Percentiles rank a stretch among this genome's conserved stretches.
Evolutionary conservation across 2,113 vertebrate species (phyloP).

Genomic region (Lathamus discolor): DNA sequence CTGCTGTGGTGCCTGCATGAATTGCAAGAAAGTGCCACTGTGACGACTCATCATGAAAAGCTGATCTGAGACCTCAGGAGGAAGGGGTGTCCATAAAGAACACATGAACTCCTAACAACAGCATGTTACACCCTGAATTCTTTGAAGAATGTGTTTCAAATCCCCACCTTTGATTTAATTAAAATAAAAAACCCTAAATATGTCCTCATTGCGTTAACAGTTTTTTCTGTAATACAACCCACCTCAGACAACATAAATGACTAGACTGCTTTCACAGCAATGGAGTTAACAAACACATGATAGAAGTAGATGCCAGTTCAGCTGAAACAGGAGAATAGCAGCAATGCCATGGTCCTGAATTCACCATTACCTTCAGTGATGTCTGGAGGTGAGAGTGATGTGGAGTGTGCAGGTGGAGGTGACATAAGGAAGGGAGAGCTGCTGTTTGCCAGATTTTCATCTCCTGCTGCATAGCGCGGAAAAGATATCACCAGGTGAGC

Average conservation of each 20-base stretch:
- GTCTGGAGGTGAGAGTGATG: not conserved
- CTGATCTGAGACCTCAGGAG: not conserved
- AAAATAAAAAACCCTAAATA: not conserved
- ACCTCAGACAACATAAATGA: not conserved
- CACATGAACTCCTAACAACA: not conserved
- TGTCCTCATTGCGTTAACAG: not conserved
- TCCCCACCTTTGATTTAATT: not conserved
- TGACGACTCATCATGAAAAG: not conserved
- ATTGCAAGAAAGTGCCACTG: not conserved
- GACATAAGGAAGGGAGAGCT: not conserved
- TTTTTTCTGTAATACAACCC: not conserved
- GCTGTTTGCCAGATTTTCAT: not conserved
- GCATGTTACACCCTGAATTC: not conserved
- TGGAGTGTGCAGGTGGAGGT: not conserved
- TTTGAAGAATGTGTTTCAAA: not conserved
- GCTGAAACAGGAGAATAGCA: not conserved
- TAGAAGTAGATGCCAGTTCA: not conserved
- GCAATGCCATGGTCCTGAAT: accelerated
- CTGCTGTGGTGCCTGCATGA: too few species aligned
- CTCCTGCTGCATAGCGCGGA: not conserved
- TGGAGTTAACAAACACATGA: not conserved
- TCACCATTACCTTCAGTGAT: not conserved
- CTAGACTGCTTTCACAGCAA: not conserved
- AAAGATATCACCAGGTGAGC: not conserved
- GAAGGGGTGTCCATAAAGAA: not conserved